Base-by-base conservation (phyloP, 2,888 invertebrate genomes). In the Nemapogon koenigi region DNA sequence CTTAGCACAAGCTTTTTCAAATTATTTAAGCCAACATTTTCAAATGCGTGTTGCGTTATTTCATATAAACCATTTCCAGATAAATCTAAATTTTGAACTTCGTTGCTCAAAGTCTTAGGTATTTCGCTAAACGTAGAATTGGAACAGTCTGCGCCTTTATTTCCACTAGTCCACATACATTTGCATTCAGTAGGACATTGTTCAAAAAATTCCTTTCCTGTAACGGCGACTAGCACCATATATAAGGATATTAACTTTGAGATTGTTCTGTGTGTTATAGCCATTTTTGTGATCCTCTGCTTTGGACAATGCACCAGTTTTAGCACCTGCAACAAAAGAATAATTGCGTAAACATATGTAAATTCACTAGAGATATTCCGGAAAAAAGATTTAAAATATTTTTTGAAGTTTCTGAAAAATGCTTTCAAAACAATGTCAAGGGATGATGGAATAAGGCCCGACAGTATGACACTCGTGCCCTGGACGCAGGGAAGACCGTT, bases 91-190 rank as follows among this genome's bases (percentile, higher is more conserved):
- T 83, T 84, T 57, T 88, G 85, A 51, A 88, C 79, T 43, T 90
- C 89, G 25, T 83, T 70, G 55, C 89, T 90, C 22, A 94, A 71
- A 37, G 84, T 83, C 43, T 72, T 76, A 0, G 94, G 94, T 46
- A 95, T 85, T 18, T 83, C 72, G 32, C 78, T 81, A 19, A 91
- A 78, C n/a, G 82, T 78, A 26, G 83, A 81, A 39, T 82, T 78
- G 22, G 83, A 83, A 61, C 95, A 95, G 49, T 91, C 89, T 2
- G 92, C 94, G 15, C 87, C 86, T 59, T 89, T 91, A 62, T 88
- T 91, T 4, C 94, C 93, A 42, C 87, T 87, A 17, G 86, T 86
- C 94, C 94, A 94, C 46, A 88, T 86, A 62, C 94, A 94, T 54
- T 86, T 85, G 73, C 94, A 94, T 40, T 78, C 76, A 45, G 78